These are phyloP conservation scores for Penaeus vannamei DNA, from an alignment of 1,140 invertebrate species.

Conservation along the genomic window DNA sequence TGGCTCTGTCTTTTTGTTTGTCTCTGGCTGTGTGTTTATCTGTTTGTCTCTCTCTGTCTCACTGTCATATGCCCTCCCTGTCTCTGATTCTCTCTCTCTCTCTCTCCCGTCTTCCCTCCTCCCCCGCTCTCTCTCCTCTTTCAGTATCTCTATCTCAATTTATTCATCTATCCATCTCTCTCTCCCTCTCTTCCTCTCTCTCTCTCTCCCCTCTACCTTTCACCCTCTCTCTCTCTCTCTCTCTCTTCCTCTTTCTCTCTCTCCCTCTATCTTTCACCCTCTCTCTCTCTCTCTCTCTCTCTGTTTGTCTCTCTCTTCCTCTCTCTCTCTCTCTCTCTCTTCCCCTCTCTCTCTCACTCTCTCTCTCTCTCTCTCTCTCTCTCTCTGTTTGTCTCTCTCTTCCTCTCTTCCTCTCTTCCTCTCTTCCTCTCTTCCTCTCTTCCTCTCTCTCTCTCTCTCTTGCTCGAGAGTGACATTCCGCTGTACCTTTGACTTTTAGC, in stretches of 20 bases:
- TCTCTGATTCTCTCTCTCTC: no score
- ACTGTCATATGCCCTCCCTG: no score
- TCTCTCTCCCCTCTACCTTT: not conserved
- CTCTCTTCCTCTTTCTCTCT: constrained; percentile 23
- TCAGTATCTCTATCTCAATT: no score
- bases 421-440: no score
- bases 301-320: not conserved
- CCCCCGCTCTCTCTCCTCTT: no score
- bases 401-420: not conserved
- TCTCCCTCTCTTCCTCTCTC: not conserved
- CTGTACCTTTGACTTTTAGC: no score
- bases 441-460: no score
- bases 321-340: not conserved
- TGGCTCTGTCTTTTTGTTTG: no score
- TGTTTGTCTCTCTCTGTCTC: no score
- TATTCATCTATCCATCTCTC: not conserved
- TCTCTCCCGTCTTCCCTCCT: not conserved
- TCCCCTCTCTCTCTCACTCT: not conserved
- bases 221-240: not conserved
- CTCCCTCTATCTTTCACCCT: not conserved
- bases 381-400: not conserved
- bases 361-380: constrained; percentile 13
- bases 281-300: not conserved
- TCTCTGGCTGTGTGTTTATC: no score
- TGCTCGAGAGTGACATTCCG: no score